Evolutionary conservation across 2,888 invertebrate genomes (phyloP).

Genomic region (Dynastes hyllus): DNA sequence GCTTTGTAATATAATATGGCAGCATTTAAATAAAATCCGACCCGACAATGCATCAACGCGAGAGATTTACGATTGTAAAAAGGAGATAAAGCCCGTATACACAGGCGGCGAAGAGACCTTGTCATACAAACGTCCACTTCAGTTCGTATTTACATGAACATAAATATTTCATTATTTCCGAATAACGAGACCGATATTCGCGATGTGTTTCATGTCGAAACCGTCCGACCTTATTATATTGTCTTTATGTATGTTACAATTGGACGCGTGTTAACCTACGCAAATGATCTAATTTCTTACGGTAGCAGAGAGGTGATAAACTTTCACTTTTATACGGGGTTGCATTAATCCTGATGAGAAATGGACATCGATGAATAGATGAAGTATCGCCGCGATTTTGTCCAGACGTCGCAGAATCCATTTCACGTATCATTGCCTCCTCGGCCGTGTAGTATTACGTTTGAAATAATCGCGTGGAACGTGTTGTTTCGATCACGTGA

Average conservation of each 20-base stretch:
- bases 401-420: slow-evolving; percentile 33
- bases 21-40: slow-evolving; percentile 8
- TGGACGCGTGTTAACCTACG: slow-evolving; percentile 11
- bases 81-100: slow-evolving; percentile 7
- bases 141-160: slow-evolving; percentile 32
- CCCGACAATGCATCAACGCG: neutral
- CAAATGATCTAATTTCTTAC: slow-evolving; percentile 39
- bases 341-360: slow-evolving; percentile 22
- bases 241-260: slow-evolving; percentile 2
- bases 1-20: no score
- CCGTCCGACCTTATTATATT: slow-evolving; percentile 19
- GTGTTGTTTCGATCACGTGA: slow-evolving; percentile 39
- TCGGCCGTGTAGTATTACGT: slow-evolving; percentile 35
- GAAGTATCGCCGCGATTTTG: slow-evolving; percentile 21
- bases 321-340: slow-evolving; percentile 26
- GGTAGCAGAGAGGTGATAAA: slow-evolving; percentile 25
- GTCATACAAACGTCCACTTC: slow-evolving; percentile 25
- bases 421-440: slow-evolving; percentile 39
- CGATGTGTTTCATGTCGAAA: slow-evolving; percentile 16
- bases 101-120: slow-evolving; percentile 7
- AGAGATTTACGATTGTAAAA: slow-evolving; percentile 11
- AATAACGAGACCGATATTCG: slow-evolving; percentile 6
- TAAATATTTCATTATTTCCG: slow-evolving; percentile 43
- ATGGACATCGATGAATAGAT: slow-evolving; percentile 21
- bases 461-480: slow-evolving; percentile 37